Evolutionary conservation across 2,113 vertebrate genomes (phyloP), one percentile per base, ranked within the genome.

Genomic region (Trogon surrucura): DNA sequence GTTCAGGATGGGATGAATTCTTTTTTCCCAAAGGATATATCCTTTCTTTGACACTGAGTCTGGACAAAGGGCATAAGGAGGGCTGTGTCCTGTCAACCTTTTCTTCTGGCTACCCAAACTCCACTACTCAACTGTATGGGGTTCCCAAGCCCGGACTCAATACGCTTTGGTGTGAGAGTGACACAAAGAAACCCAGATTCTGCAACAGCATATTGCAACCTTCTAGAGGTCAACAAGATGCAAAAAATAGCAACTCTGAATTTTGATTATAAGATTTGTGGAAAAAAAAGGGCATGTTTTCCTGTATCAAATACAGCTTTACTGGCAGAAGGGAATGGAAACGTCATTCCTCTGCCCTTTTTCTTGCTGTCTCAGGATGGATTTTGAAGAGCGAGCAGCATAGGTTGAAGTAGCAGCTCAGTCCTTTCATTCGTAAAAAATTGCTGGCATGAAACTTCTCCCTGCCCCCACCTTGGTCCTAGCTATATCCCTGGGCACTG

Each of bases 381-480:
- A 57, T 91, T 95, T 84, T 91, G 51, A 84, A 90, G 95, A 91
- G 29, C 25, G 10, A 41, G 41, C 56, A 66, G 20, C 21, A 30
- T 13, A 86, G n/a, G 36, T 8, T 69, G 83, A 66, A 93, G 67
- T 13, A 92, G 75, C 83, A 89, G 48, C 6, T 6, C 4, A 0
- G 14, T 51, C 57, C 82, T 90, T 93, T 72, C 60, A 60, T 32
- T 95, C 3, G 29, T 84, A 64, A 91, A 41, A 94, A 91, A 81
- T 86, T 67, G 56, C 80, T 95, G 91, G 69, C 53, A 34, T 81
- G 34, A 84, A 80, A 54, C 26, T 66, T 79, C 36, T 92, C 47
- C 77, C 86, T 71, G 60, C 48, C 47, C 71, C 83, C 38, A 11
- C 38, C 14, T 25, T 81, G 53, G 72, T 92, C 88, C 80, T 44